These are phyloP conservation scores for Actinostola sp. DNA, from an alignment of 92 coral and sea anemone genomes.

Conservation along the genomic window DNA sequence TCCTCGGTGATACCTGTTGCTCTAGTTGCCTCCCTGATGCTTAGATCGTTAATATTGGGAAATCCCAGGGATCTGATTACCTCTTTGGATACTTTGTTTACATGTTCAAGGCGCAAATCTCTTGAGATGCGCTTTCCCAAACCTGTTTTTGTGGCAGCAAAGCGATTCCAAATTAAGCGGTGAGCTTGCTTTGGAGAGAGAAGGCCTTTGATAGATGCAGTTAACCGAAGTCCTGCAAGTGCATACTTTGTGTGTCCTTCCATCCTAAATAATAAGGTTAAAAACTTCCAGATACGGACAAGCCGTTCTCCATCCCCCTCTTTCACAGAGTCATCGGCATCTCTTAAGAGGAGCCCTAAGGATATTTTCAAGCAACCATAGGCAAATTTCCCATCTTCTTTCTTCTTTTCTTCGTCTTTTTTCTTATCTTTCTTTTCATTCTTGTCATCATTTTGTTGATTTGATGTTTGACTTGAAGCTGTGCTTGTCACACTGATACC, in stretches of 20 bases:
- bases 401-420: slow-evolving; percentile 22
- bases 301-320: slow-evolving; percentile 68
- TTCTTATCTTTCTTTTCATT: background rate
- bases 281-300: slow-evolving; percentile 52
- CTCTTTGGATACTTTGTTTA: slow-evolving; percentile 54
- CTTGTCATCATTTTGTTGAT: background rate
- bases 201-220: slow-evolving; percentile 47
- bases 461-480: background rate
- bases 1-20: slow-evolving; percentile 59
- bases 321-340: slow-evolving; percentile 65
- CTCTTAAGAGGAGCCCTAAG: slow-evolving; percentile 52
- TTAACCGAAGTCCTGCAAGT: slow-evolving; percentile 63
- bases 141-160: slow-evolving; percentile 52
- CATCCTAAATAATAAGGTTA: slow-evolving; percentile 36
- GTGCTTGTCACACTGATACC: slow-evolving; percentile 6
- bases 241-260: slow-evolving; percentile 64
- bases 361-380: slow-evolving; percentile 56
- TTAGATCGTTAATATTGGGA: slow-evolving; percentile 53
- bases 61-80: slow-evolving; percentile 47
- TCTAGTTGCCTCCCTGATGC: slow-evolving; percentile 42
- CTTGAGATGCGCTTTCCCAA: slow-evolving; percentile 59
- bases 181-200: slow-evolving; percentile 61
- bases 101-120: slow-evolving; percentile 61
- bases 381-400: slow-evolving; percentile 39
- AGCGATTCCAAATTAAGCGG: slow-evolving; percentile 60